Evolutionary conservation across 2,113 vertebrate genomes (phyloP), one percentile per base, ranked within the genome.

Genomic region (Cygnus buccinator): DNA sequence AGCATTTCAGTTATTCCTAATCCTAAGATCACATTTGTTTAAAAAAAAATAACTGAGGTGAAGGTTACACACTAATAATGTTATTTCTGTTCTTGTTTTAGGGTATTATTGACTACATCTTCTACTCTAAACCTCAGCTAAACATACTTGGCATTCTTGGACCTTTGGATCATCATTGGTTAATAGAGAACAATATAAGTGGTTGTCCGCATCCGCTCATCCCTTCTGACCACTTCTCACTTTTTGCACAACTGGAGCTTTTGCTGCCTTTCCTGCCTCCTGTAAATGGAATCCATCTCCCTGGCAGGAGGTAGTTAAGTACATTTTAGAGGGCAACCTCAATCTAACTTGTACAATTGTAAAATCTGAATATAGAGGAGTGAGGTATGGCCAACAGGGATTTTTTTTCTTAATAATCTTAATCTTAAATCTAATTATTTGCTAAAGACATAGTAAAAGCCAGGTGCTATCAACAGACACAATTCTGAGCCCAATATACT

Each of bases 91-190:
- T 90, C 94, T 75, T 90, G 65, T 97, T 98, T 59, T 96, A 99
- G 99, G 99, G 99, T 98, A 98, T 99, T 97, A 99, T 99, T 96
- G 99, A 99, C 98, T 99, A 99, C 98, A 99, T 99, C 98, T 99
- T 99, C 98, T 99, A 99, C 97, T 99, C 99, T 84, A 99, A 99
- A 98, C 99, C 99, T 98, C 98, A 99, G 90, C 98, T 99, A 97
- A 99, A 99, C 95, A 99, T 99, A 94, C 97, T 99, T 97, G 99
- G 99, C 90, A 99, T 99, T 96, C 97, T 99, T 96, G 99, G 99
- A 95, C 99, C 99, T 93, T 98, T 99, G 98, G 99, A 99, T 97
- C 98, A 98, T 97, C 99, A 99, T 91, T 99, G 99, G 99, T 99
- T 99, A 87, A 98, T 98, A 96, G 99, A 99, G 98, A 99, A 99